A percentile compares a stretch with the other conserved stretches of the same genome.
Conservation (phyloP, 2,113 vertebrate genomes). For the Campylomormyrus numenius region DNA sequence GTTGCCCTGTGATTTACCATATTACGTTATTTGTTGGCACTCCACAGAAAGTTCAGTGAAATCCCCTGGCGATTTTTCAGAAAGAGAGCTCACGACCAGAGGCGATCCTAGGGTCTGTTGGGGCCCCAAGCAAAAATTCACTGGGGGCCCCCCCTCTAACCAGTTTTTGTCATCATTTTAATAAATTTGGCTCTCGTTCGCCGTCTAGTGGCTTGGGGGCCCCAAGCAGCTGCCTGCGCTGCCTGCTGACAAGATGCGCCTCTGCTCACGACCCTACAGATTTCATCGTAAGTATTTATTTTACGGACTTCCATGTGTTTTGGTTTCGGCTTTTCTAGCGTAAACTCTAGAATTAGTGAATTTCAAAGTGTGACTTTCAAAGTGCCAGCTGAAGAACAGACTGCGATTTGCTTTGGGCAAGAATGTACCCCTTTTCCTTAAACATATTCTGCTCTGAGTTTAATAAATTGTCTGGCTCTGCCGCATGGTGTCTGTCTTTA, state of each 20-base stretch:
- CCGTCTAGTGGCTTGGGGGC: too few species aligned
- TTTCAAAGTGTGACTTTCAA: slow-evolving; percentile 9
- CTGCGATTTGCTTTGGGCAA: not conserved
- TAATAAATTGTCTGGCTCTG: slow-evolving; percentile 27
- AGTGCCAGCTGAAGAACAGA: not conserved
- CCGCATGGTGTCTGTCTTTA: slow-evolving; percentile 35
- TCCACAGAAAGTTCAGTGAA: not conserved
- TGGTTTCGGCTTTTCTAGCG: not conserved
- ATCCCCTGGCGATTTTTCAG: not conserved
- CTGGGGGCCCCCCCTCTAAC: too few species aligned
- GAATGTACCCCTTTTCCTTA: slow-evolving; percentile 17
- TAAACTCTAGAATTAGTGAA: not conserved
- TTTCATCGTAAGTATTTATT: not conserved
- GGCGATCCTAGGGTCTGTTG: too few species aligned
- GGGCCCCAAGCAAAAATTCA: too few species aligned
- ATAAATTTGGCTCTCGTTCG: too few species aligned
- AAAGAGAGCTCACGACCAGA: not conserved
- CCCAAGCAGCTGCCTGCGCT: too few species aligned
- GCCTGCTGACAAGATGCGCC: too few species aligned
- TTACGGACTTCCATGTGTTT: not conserved
- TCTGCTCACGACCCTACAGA: not conserved
- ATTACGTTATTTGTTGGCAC: not conserved
- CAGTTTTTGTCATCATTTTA: too few species aligned
- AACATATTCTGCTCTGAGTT: slow-evolving; percentile 25
- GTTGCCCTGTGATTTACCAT: not conserved